phyloP scores from a whole-genome alignment of 2,113 vertebrate genomes.

The Barnardius zonarius region DNA sequence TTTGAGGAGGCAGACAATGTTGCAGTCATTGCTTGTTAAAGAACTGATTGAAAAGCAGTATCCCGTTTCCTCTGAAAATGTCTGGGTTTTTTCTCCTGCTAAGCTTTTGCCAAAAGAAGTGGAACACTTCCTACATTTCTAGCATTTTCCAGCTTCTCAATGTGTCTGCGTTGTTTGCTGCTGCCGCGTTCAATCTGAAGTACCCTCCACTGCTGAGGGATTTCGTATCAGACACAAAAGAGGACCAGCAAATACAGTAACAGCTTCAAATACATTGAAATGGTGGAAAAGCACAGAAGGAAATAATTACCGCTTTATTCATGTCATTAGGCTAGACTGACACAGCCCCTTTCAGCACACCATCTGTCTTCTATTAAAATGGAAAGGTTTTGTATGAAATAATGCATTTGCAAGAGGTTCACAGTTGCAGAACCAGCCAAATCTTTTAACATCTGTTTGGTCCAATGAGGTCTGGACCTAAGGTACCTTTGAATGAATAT shows the following conservation, averaged over 20 bases:
- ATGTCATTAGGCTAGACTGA: not conserved
- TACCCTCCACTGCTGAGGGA: not conserved
- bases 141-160: not conserved
- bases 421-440: not conserved
- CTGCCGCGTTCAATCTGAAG: not conserved
- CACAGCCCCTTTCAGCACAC: not conserved
- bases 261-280: not conserved
- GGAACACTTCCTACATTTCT: not conserved
- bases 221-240: not conserved
- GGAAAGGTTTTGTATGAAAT: not conserved
- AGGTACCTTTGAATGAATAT: not conserved
- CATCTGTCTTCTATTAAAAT: constrained; percentile 15
- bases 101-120: not conserved
- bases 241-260: not conserved
- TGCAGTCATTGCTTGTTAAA: not conserved
- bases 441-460: not conserved
- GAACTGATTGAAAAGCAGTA: not conserved
- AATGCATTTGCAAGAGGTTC: not conserved
- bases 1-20: not conserved
- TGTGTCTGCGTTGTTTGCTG: not conserved
- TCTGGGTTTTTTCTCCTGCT: not conserved
- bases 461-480: not conserved
- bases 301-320: constrained; percentile 12
- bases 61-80: not conserved
- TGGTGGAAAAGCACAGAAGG: not conserved